Conservation (phyloP, 2,113 vertebrate genomes). For the Lipophrys pholis region DNA sequence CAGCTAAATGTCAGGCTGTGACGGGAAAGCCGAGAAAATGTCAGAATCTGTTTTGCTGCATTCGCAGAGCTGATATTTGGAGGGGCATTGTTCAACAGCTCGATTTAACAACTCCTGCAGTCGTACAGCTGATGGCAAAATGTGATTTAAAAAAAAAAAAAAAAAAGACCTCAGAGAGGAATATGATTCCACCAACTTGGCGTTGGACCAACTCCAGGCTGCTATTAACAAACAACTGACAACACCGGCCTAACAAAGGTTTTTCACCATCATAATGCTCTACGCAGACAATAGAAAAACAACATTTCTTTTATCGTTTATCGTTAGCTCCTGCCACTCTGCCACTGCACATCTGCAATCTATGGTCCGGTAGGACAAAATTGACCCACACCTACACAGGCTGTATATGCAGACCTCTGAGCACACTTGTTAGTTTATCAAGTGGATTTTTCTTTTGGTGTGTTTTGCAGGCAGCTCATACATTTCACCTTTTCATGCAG, state of each 20-base stretch:
- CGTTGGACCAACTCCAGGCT: neutral
- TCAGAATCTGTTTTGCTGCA: constrained; percentile 58
- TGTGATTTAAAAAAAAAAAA: neutral
- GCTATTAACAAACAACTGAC: too few species aligned
- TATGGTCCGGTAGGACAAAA: neutral
- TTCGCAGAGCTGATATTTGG: constrained; percentile 47
- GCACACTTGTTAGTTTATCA: constrained; percentile 1
- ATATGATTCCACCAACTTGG: constrained; percentile 12
- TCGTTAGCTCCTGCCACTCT: too few species aligned
- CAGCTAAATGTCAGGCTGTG: constrained; percentile 70
- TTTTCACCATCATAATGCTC: too few species aligned
- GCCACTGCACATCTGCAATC: neutral
- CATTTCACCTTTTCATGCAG: constrained; percentile 1
- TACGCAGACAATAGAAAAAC: too few species aligned
- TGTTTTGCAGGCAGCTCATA: neutral
- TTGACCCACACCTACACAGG: neutral
- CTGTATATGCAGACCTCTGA: neutral
- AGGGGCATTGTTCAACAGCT: constrained; percentile 34
- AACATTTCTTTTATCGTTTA: too few species aligned
- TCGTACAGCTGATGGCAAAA: constrained; percentile 11
- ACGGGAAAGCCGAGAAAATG: constrained; percentile 63
- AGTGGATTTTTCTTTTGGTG: neutral
- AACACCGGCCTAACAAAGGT: too few species aligned
- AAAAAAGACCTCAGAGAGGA: neutral
- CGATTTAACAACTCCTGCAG: constrained; percentile 1